A percentile compares a stretch with the other conserved stretches of the same genome.
phyloP scores from a whole-genome alignment of 2,113 vertebrate species.

The Pyxicephalus adspersus region DNA sequence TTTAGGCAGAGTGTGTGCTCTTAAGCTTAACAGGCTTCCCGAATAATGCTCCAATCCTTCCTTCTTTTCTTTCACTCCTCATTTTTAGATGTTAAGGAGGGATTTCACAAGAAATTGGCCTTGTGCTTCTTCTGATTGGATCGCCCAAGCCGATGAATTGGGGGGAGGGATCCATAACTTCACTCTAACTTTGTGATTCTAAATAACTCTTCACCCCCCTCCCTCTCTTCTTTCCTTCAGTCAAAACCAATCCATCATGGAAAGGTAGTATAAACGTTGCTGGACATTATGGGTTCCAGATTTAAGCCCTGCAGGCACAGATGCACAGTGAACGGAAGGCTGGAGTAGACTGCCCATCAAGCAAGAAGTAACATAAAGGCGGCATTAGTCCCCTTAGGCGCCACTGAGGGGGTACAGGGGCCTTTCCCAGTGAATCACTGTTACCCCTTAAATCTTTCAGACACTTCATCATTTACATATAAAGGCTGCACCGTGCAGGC shows the following conservation, averaged over 20 bases:
- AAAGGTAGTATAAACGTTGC: constrained; percentile 77
- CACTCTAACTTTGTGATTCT: constrained; percentile 49
- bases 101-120: constrained; percentile 60
- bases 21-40: constrained; percentile 45
- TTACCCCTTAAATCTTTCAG: constrained; percentile 39
- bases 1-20: constrained; percentile 45
- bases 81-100: constrained; percentile 66
- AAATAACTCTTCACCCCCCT: constrained; percentile 34
- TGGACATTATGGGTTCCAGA: constrained; percentile 90
- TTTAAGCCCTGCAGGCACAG: constrained; percentile 71
- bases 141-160: constrained; percentile 64
- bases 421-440: constrained; percentile 29
- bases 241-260: constrained; percentile 76
- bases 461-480: constrained; percentile 38
- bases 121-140: constrained; percentile 67
- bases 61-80: constrained; percentile 58
- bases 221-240: constrained; percentile 59
- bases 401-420: constrained; percentile 45
- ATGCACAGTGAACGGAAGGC: constrained; percentile 62
- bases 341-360: constrained; percentile 54
- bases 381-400: constrained; percentile 51
- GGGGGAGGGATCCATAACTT: constrained; percentile 64
- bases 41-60: constrained; percentile 58
- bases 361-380: constrained; percentile 50
- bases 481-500: background rate